Evolutionary conservation across 1,140 invertebrate genomes (phyloP), one percentile per base, ranked within the genome.

Genomic region (Luehdorfia chinensis): DNA sequence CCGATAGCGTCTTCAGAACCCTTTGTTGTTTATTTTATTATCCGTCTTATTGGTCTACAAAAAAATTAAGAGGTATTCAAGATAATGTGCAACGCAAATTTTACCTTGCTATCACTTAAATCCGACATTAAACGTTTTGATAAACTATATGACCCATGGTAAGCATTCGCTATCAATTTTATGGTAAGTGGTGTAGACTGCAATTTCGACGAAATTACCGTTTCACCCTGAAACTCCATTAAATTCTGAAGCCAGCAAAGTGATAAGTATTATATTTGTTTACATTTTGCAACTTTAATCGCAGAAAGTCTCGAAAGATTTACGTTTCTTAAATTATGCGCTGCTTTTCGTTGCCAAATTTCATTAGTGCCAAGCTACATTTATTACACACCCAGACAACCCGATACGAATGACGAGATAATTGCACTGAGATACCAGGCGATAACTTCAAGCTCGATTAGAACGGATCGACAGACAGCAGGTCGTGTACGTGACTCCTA

Each of bases 401-500:
- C 25, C 36, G 13, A 39, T 25, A 11, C 28, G 12, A 39, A 43
- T 43, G 28, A 43, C 15, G 39, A 43, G 14, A 43, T 43, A 30
- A 30, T 16, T 27, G 37, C 37, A 6, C 15, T 6, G 18, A 37
- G 34, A 37, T 37, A 16, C n/a, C 27, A 47, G 14, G 16, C 28
- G 60, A 58, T 67, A 60, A 51, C 48, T 55, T 39, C 19, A 36
- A 28, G 46, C 28, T 31, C 49, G 67, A 66, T 67, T 58, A 65
- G 50, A 54, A 49, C 39, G 41, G 36, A 49, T 54, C 37, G 51
- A 36, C 67, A 71, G 67, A 75, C 65, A 55, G 62, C 51, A 52
- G 50, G 67, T 46, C 64, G 64, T 59, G 56, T 57, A 71, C 67
- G 68, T 72, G 68, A 57, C 59, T 49, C 16, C 31, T 15, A 57